These are phyloP conservation scores for Chelmon rostratus DNA, from an alignment of 2,797 vertebrate species.

Conservation along the genomic window DNA sequence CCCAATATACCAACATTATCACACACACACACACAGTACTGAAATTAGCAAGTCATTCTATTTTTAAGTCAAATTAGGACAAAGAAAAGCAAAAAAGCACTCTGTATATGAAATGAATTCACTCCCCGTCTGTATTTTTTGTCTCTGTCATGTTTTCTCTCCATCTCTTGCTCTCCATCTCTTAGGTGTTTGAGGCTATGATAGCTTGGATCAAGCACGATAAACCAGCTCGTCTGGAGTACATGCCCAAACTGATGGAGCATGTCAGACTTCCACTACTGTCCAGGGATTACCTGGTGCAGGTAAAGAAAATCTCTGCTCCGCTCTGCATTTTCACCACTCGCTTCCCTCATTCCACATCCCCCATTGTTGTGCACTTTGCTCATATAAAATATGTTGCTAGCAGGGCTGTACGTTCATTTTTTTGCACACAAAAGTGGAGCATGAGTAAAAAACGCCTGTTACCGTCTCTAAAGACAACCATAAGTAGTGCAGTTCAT, in stretches of 20 bases:
- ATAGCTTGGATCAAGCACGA: slow-evolving; percentile 96
- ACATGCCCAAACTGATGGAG: slow-evolving; percentile 97
- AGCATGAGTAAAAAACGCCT: no score
- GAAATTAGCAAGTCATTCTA: not conserved
- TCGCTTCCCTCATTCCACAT: not conserved
- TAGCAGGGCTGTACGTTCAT: not conserved
- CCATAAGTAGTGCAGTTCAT: no score
- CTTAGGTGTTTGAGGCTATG: slow-evolving; percentile 96
- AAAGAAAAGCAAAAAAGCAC: not conserved
- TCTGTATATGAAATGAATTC: not conserved
- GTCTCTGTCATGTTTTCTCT: not conserved
- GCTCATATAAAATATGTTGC: not conserved
- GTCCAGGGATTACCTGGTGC: slow-evolving; percentile 95
- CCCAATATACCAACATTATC: not conserved
- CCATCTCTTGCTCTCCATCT: not conserved
- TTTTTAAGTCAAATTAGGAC: not conserved
- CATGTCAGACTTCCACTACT: slow-evolving; percentile 95
- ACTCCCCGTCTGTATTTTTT: not conserved
- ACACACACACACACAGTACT: not conserved
- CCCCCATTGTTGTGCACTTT: not conserved
- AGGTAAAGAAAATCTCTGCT: slow-evolving; percentile 80
- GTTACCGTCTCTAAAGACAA: no score
- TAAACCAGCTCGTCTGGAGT: slow-evolving; percentile 91
- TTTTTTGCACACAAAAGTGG: no score
- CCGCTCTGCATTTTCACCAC: not conserved